Base-by-base conservation (phyloP, 2,797 vertebrate species). In the Graptemys geographica region DNA sequence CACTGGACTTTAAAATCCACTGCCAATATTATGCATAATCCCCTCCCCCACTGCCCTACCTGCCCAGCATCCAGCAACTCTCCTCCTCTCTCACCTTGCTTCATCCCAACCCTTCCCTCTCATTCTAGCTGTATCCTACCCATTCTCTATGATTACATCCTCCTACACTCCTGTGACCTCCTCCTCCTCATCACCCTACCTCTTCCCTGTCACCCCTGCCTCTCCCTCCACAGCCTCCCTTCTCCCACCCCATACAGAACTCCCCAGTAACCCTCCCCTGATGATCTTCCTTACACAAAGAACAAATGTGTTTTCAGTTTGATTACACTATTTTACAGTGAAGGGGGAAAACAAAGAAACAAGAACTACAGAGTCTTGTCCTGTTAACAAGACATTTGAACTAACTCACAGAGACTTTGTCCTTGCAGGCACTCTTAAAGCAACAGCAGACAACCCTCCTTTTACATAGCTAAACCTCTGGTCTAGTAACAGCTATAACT, bases 321-420 rank as follows among this genome's bases (percentile, higher is more conserved):
- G 27, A 57, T 5, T 56, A 56, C 59, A 83, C 83, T 5, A 65
- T 79, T 87, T 90, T 92, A 41, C 5, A 21, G 81, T 88, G 62
- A 84, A 92, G n/a, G 84, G 13, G 84, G 25, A 81, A 78, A 93
- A 62, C 52, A 88, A 87, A 95, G 19, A 85, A 86, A 90, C 4
- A 81, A 90, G 21, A 23, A 83, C 52, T 76, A 82, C 90, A 72
- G 59, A 10, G 83, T 81, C 49, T 81, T 0, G 41, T 88, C 84
- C 90, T 88, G 25, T 86, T 89, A 83, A 19, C 62, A 93, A 76
- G 27, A 41, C 69, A 4, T 76, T 31, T 76, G 56, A 86, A 84
- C 76, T 9, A 86, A 89, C 4, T 62, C 27, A 44, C 52, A n/a
- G 57, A 79, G 44, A 47, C 25, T 81, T 41, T 56, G 56, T 51